These are phyloP conservation scores for Agrotis ipsilon DNA, from an alignment of 2,888 invertebrate genomes.

Conservation along the genomic window DNA sequence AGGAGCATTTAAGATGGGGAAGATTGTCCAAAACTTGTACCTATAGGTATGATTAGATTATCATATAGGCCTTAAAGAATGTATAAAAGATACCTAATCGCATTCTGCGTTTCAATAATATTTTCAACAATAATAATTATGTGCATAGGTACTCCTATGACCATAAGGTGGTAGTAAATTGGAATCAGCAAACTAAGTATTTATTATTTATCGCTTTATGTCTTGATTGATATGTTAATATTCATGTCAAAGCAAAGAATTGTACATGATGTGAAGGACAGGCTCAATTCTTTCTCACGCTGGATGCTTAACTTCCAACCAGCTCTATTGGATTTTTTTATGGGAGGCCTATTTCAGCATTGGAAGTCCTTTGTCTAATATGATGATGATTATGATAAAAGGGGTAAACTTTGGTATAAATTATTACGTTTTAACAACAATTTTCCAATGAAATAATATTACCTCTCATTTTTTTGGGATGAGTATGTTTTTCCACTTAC, in stretches of 20 bases:
- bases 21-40: background rate
- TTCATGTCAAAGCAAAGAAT: no score
- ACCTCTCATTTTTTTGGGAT: background rate
- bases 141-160: no score
- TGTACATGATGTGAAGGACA: no score
- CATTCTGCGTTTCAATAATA: background rate
- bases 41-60: background rate
- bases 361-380: no score
- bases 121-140: background rate
- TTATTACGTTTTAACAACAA: background rate
- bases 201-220: background rate
- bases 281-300: no score
- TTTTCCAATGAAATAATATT: background rate
- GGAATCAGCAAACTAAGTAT: background rate
- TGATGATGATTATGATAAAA: no score
- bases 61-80: background rate
- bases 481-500: constrained; percentile 36
- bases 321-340: no score
- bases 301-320: no score
- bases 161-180: background rate
- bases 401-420: constrained; percentile 15
- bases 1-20: background rate
- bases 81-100: background rate
- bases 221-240: background rate
- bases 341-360: no score